Evolutionary conservation across 1,140 invertebrate genomes (phyloP).

Genomic region (Zaprionus ornatus): DNA sequence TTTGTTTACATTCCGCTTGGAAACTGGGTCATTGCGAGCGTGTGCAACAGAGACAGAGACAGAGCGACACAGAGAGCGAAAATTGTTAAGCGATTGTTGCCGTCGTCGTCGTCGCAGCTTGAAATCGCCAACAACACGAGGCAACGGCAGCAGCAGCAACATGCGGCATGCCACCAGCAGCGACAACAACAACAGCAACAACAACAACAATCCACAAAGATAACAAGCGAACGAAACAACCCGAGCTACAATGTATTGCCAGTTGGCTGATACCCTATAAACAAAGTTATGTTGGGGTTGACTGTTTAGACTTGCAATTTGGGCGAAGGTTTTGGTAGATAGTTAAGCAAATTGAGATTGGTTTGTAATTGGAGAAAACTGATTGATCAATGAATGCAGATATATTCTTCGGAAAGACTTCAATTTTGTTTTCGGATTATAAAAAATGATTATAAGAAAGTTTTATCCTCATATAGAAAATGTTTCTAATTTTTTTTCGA

Average conservation of each 20-base stretch:
- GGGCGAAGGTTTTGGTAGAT: fast-evolving
- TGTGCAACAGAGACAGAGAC: constrained; percentile 52
- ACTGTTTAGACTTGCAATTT: background rate
- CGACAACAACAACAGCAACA: constrained; percentile 27
- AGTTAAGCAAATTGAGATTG: background rate
- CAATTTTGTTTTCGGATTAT: too few species aligned
- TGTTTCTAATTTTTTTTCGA: too few species aligned
- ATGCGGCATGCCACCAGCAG: constrained; percentile 70
- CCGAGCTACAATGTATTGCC: background rate
- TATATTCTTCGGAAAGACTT: too few species aligned
- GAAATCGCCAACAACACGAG: constrained; percentile 54
- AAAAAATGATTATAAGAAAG: too few species aligned
- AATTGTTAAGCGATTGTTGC: constrained; percentile 59
- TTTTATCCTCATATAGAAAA: too few species aligned
- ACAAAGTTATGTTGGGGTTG: background rate
- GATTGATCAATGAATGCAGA: background rate
- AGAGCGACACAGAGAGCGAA: background rate
- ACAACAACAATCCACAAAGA: constrained; percentile 19
- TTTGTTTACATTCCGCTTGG: constrained; percentile 81
- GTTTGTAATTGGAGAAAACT: background rate
- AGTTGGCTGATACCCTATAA: background rate
- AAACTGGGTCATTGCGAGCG: constrained; percentile 79
- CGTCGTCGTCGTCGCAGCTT: constrained; percentile 50
- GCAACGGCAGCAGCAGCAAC: constrained; percentile 24
- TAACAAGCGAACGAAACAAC: constrained; percentile 25